A percentile compares a stretch with the other conserved stretches of the same genome.
Evolutionary conservation across 1,140 invertebrate species (phyloP).

Genomic region (Myzus persicae): DNA sequence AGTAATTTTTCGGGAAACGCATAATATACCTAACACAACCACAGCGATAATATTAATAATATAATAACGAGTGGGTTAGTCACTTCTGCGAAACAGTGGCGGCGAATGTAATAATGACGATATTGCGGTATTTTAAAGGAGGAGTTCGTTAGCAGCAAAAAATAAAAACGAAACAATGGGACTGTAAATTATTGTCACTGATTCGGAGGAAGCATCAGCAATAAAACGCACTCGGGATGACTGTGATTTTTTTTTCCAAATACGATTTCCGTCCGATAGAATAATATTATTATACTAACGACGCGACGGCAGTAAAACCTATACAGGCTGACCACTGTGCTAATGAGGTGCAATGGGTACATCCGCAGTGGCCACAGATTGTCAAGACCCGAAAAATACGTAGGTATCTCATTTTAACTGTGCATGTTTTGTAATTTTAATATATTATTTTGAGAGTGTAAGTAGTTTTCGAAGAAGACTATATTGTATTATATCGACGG

Average conservation of each 20-base stretch:
- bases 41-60: neutral
- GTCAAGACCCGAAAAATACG: neutral
- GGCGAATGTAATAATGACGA: neutral
- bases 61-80: neutral
- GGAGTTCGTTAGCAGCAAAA: slow-evolving; percentile 23
- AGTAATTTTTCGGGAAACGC: neutral
- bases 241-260: slow-evolving; percentile 18
- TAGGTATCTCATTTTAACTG: neutral
- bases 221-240: slow-evolving; percentile 26
- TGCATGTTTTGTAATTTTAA: neutral
- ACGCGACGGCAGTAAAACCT: neutral
- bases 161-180: slow-evolving; percentile 29
- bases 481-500: neutral
- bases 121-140: neutral
- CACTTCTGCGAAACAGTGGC: neutral
- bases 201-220: neutral
- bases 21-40: neutral
- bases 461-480: neutral
- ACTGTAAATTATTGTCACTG: slow-evolving; percentile 30
- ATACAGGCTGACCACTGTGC: neutral
- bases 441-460: neutral
- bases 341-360: neutral
- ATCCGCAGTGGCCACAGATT: neutral
- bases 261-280: neutral
- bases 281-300: slow-evolving; percentile 10